Evolutionary conservation across 30 jellyfish, hydroid and myxozoan genomes (phyloP).

Genomic region (Cassiopea andromeda): DNA sequence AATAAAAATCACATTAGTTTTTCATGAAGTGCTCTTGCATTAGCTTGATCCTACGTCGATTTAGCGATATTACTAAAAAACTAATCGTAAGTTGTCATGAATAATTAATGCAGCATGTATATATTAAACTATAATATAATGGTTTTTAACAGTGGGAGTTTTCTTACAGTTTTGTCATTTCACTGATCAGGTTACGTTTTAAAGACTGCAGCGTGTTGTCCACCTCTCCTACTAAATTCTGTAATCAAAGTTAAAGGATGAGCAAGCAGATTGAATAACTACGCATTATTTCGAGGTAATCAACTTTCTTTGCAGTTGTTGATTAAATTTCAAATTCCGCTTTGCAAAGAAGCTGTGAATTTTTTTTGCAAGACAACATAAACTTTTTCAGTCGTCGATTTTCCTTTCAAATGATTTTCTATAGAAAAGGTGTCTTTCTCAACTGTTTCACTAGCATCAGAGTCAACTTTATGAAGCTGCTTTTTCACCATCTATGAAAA

Average conservation of each 20-base stretch:
- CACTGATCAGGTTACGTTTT: not conserved
- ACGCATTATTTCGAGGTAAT: not conserved
- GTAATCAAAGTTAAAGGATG: not conserved
- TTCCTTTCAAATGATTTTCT: not conserved
- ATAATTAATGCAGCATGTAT: slow-evolving; percentile 4
- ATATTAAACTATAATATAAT: not conserved
- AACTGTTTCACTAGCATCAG: not conserved
- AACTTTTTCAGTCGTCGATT: not conserved
- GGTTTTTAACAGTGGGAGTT: not conserved
- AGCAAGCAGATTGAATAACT: not conserved
- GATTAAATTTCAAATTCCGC: not conserved
- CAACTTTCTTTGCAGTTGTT: not conserved
- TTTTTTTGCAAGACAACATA: not conserved
- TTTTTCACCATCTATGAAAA: not conserved
- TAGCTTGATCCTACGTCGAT: not conserved
- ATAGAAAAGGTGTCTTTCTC: not conserved
- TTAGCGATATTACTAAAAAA: not conserved
- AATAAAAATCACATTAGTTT: not conserved
- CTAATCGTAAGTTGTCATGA: not conserved
- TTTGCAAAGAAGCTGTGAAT: not conserved
- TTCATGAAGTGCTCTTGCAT: not conserved
- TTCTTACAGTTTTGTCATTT: not conserved
- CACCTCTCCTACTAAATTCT: not conserved
- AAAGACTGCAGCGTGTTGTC: not conserved
- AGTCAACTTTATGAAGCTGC: not conserved